phyloP scores from a whole-genome alignment of 2,113 vertebrate genomes.

The Aspiorhynchus laticeps region DNA sequence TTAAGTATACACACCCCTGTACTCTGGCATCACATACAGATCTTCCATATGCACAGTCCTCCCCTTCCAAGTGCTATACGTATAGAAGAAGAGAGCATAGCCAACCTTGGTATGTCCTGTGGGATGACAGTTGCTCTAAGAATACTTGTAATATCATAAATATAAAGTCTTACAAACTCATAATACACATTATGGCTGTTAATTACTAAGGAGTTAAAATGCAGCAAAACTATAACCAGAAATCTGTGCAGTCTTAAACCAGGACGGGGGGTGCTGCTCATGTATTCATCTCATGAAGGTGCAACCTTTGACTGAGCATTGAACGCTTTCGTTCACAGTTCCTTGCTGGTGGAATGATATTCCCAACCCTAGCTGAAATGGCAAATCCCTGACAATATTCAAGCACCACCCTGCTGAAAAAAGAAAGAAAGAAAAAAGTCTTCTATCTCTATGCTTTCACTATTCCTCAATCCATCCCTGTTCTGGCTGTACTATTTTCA shows the following conservation, averaged over 20 bases:
- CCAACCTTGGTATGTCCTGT: constrained; percentile 75
- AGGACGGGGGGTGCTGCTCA: neutral
- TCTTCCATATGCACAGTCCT: constrained; percentile 80
- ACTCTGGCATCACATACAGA: constrained; percentile 84
- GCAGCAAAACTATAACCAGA: no score
- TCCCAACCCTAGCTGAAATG: neutral
- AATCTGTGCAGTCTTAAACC: no score
- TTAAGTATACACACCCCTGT: constrained; percentile 73
- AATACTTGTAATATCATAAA: constrained; percentile 14
- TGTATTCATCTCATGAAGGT: neutral
- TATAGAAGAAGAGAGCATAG: constrained; percentile 80
- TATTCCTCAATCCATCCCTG: neutral
- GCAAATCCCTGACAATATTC: neutral
- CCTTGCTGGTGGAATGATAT: no score
- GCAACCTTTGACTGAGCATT: neutral
- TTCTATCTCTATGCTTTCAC: neutral
- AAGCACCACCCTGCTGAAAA: neutral
- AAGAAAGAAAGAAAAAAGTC: no score
- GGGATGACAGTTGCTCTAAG: neutral
- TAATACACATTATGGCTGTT: neutral
- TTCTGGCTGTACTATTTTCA: no score
- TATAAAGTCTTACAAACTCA: neutral
- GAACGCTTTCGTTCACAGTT: neutral
- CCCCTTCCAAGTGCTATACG: constrained; percentile 81
- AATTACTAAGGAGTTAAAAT: neutral